Base-by-base conservation (phyloP, 2,888 invertebrate genomes). In the Rhagophthalmus giganteus region DNA sequence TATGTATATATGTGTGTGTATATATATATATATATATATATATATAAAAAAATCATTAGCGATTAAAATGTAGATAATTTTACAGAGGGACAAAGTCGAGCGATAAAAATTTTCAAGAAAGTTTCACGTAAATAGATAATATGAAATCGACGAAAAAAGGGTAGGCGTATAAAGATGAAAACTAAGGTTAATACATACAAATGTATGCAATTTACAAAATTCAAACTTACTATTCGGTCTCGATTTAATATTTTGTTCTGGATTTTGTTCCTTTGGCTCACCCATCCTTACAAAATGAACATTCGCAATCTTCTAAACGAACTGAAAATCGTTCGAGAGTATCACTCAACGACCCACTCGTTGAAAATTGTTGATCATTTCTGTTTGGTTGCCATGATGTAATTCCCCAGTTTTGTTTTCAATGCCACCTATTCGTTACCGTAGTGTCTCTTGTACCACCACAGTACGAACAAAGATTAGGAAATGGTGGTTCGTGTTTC, bases 381-480 rank as follows among this genome's bases (percentile, higher is more conserved):
- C 52, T 55, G 48, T 59, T 56, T 59, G 58, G 62, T 63, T 63
- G 60, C 62, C 61, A 63, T 63, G 62, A 61, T 62, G 59, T 58
- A 59, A 60, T 58, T 50, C 41, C 37, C 55, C 13, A 49, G 44
- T 53, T 55, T 54, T 58, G 44, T 58, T 54, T 54, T 51, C 59
- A 59, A 54, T 51, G 61, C 57, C 56, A 47, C 39, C 51, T 47
- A 7, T 20, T 20, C 7, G 7, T 3, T 5, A 5, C 7, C 7
- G 7, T 20, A 20, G 20, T 20, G 20, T 20, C 20, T 20, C 3
- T 5, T 20, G 7, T 20, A 20, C 20, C 20, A 20, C 20, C 3
- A 20, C 3, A 20, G 7, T 20, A 20, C 7, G 3, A 20, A 20
- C 20, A 5, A 20, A 5, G n/a, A n/a, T n/a, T n/a, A n/a, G n/a